Conservation (phyloP, 1,140 invertebrate species). For the Lepeophtheirus salmonis region DNA sequence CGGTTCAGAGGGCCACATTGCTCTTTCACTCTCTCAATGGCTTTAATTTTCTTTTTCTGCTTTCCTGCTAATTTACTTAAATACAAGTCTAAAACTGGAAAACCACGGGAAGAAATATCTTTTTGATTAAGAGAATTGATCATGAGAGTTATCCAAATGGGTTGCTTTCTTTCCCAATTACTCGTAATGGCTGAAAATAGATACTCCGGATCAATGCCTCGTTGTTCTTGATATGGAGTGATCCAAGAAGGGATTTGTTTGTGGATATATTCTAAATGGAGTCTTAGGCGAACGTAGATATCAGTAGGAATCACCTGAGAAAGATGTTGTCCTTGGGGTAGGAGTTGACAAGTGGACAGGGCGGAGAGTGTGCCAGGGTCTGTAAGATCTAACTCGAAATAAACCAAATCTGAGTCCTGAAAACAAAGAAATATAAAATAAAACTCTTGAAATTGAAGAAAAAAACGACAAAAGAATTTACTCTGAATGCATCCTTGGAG, state of each 20-base stretch:
- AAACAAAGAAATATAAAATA: too few species aligned
- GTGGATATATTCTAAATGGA: constrained; percentile 33
- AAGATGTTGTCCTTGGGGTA: constrained; percentile 26
- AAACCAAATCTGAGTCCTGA: constrained; percentile 29
- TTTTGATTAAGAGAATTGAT: constrained; percentile 35
- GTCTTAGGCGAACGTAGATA: constrained; percentile 31
- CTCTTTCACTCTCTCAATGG: constrained; percentile 36
- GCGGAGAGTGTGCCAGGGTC: constrained; percentile 31
- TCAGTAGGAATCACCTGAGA: constrained; percentile 25
- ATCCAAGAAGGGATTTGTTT: constrained; percentile 34
- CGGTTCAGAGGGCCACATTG: constrained; percentile 37
- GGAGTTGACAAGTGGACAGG: constrained; percentile 34
- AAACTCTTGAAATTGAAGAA: too few species aligned
- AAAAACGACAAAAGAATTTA: constrained; percentile 14
- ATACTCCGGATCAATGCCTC: constrained; percentile 34
- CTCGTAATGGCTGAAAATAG: constrained; percentile 34
- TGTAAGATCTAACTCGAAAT: constrained; percentile 38
- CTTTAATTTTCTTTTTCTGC: constrained; percentile 32
- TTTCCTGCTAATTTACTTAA: constrained; percentile 34
- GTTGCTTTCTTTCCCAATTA: constrained; percentile 36
- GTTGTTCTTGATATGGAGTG: constrained; percentile 31
- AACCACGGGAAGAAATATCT: constrained; percentile 33
- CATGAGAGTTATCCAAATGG: constrained; percentile 39
- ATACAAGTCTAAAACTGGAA: constrained; percentile 37
- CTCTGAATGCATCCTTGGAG: constrained; percentile 33